Conservation (phyloP, 2,888 invertebrate species). For the Falcaria lacertinaria region DNA sequence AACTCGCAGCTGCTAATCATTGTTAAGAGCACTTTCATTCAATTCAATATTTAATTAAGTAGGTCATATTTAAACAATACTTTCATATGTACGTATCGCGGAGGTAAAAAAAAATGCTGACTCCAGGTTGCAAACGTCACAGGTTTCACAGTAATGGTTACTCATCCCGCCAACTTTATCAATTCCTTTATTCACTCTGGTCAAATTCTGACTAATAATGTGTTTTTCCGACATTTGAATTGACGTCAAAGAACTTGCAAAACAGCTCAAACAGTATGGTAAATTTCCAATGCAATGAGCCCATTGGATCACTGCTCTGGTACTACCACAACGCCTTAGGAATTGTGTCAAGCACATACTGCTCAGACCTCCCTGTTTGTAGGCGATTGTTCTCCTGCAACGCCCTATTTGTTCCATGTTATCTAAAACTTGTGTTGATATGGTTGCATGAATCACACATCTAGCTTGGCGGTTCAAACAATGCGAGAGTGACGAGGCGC, state of each 20-base stretch:
- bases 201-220: constrained; percentile 20
- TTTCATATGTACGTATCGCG: no score
- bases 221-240: constrained; percentile 13
- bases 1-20: constrained; percentile 54
- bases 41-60: constrained; percentile 37
- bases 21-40: constrained; percentile 40
- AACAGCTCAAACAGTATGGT: constrained; percentile 14
- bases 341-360: constrained; percentile 66
- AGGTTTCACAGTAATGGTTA: neutral
- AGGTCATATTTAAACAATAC: constrained; percentile 24
- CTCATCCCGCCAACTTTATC: constrained; percentile 12
- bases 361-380: constrained; percentile 48
- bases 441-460: constrained; percentile 63
- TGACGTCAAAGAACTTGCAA: constrained; percentile 25
- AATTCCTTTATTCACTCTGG: constrained; percentile 12
- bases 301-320: constrained; percentile 41
- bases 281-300: constrained; percentile 32
- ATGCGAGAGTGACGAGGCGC: constrained; percentile 65
- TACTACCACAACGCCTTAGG: constrained; percentile 37
- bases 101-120: no score
- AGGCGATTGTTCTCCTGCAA: constrained; percentile 58
- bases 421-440: constrained; percentile 65
- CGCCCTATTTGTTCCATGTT: constrained; percentile 72
- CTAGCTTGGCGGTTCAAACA: constrained; percentile 58
- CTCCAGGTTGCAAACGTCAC: no score